Evolutionary conservation across 2,888 invertebrate genomes (phyloP).

Genomic region (Aquatica leii): DNA sequence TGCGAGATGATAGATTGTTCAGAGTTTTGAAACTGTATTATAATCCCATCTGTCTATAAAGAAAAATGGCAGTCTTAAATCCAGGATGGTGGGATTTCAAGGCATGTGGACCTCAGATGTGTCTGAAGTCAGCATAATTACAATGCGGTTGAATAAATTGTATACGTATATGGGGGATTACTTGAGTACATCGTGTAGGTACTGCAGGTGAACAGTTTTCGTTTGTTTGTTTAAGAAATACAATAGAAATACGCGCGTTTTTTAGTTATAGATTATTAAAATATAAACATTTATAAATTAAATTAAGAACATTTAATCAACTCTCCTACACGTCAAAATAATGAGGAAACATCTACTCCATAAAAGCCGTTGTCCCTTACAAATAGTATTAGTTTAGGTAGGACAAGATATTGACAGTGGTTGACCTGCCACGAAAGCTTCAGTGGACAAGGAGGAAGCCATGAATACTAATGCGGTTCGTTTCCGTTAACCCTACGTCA

Average conservation of each 20-base stretch:
- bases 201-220: not conserved
- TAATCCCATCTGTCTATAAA: slow-evolving; percentile 48
- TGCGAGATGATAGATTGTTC: slow-evolving; percentile 50
- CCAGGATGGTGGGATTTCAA: slow-evolving; percentile 32
- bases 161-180: slow-evolving; percentile 26
- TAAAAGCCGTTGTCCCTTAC: slow-evolving; percentile 29
- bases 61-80: slow-evolving; percentile 41
- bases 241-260: too few species aligned
- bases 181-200: not conserved
- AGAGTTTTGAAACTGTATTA: slow-evolving; percentile 50
- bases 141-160: slow-evolving; percentile 43
- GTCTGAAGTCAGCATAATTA: slow-evolving; percentile 42
- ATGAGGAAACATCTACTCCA: slow-evolving; percentile 15
- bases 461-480: slow-evolving; percentile 56
- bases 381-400: slow-evolving; percentile 40
- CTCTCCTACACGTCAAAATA: too few species aligned
- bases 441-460: slow-evolving; percentile 53
- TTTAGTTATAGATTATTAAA: too few species aligned
- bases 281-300: not conserved
- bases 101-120: slow-evolving; percentile 38
- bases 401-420: slow-evolving; percentile 55
- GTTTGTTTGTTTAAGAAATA: too few species aligned
- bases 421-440: slow-evolving; percentile 52
- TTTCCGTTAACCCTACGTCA: slow-evolving; percentile 50
- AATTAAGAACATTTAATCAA: too few species aligned